Evolutionary conservation across 2,113 vertebrate species (phyloP), one percentile per base, ranked within the genome.

Genomic region (Scytalopus superciliaris): DNA sequence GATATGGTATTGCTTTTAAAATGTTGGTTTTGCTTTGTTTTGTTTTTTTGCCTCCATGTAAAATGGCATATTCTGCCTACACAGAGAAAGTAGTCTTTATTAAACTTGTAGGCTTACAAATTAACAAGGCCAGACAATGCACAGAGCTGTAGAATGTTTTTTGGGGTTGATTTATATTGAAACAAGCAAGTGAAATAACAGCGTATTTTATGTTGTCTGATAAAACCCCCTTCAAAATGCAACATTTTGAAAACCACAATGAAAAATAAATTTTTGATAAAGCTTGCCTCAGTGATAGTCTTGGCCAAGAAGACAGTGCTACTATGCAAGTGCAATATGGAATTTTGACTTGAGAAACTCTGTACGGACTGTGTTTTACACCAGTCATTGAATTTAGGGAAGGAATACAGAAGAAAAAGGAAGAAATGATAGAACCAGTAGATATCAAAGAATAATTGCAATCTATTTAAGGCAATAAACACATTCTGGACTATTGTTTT

Each of bases 231-330:
- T 86, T 85, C 55, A 87, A 82, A 88, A 92, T 82, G 57, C n/a
- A 88, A 11, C 3, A 5, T 53, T 86, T 85, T 35, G 83, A 84
- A 89, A 95, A 79, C 40, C 28, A 56, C 44, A 50, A 81, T 33
- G 30, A 84, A 76, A 86, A 63, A 94, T 76, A 33, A 55, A 87
- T 86, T 93, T 96, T 95, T 95, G 77, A 93, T 84, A 66, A 85
- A 42, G 68, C 44, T 96, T 94, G 63, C 35, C 55, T 78, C 45
- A 44, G 70, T 84, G 59, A 75, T n/a, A 87, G 50, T 66, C 90
- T 81, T 92, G 74, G 79, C 66, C 63, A 86, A 87, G 45, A 64
- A 93, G 37, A 91, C 9, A 91, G 59, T 91, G 86, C 57, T 81
- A 22, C 33, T 67, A 30, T 74, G 31, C 19, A 84, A 88, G n/a